Evolutionary conservation across 1,140 invertebrate genomes (phyloP).

Genomic region (Bemisia tabaci): DNA sequence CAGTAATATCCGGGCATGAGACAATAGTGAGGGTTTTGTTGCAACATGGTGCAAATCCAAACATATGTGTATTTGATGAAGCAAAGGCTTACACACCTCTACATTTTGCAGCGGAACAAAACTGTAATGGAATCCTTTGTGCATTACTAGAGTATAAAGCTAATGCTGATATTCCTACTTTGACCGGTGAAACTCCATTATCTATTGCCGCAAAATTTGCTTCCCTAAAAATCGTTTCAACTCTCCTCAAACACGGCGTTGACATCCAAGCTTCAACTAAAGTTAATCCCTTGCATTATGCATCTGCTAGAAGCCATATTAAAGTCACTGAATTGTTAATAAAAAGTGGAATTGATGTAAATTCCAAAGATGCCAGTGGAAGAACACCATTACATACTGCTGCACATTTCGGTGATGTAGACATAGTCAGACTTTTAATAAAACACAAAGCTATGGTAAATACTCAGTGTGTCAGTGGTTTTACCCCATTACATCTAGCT

Average conservation of each 20-base stretch:
- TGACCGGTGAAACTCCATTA: conserved; percentile 16
- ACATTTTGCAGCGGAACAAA: conserved; percentile 85
- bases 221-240: conserved; percentile 15
- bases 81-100: conserved; percentile 47
- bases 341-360: conserved; percentile 16
- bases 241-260: conserved; percentile 15
- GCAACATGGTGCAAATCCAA: conserved; percentile 12
- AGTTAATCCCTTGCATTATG: conserved; percentile 3
- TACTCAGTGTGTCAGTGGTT: conserved; percentile 46
- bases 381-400: conserved; percentile 23
- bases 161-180: background rate
- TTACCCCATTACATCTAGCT: conserved; percentile 32
- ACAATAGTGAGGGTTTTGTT: conserved; percentile 13
- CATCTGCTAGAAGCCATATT: background rate
- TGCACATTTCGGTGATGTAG: conserved; percentile 6
- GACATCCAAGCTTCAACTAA: background rate
- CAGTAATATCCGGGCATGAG: conserved; percentile 10
- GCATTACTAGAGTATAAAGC: conserved; percentile 77
- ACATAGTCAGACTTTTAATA: conserved; percentile 12
- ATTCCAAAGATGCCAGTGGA: conserved; percentile 44
- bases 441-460: background rate
- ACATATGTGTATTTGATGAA: background rate
- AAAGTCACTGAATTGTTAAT: no score
- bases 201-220: conserved; percentile 17
- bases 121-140: conserved; percentile 73